A percentile compares a stretch with the other conserved stretches of the same genome.
phyloP scores from a whole-genome alignment of 2,888 invertebrate species.

The Yponomeuta cagnagella region DNA sequence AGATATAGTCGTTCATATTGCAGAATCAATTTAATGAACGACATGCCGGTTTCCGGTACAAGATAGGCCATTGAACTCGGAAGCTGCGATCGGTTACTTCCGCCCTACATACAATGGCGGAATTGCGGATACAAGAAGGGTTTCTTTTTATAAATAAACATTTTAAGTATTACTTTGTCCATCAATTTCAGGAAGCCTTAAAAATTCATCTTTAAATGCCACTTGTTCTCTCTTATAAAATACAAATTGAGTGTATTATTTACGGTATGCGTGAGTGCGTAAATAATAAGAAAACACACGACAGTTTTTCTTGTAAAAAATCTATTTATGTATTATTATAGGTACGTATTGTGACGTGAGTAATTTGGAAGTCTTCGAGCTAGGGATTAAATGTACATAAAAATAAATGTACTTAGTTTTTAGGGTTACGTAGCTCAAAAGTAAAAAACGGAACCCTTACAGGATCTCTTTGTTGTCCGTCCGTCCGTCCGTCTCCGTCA shows the following conservation, averaged over 20 bases:
- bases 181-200: neutral
- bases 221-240: neutral
- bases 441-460: too few species aligned
- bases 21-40: neutral
- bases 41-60: neutral
- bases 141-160: neutral
- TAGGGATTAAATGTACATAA: too few species aligned
- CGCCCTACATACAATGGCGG: neutral
- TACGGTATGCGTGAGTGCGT: neutral
- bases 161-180: neutral
- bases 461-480: too few species aligned
- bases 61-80: neutral
- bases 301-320: too few species aligned
- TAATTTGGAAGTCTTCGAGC: too few species aligned
- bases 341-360: too few species aligned
- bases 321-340: too few species aligned
- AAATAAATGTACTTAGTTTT: too few species aligned
- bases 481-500: too few species aligned
- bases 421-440: too few species aligned
- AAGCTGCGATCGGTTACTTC: neutral
- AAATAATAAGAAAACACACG: neutral
- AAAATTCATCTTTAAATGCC: neutral
- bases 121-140: neutral
- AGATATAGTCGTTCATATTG: neutral
- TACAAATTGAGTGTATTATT: neutral